Percentiles rank a stretch among this genome's conserved stretches.
These are phyloP conservation scores for Acanthiza pusilla DNA, from an alignment of 2,797 vertebrate genomes.

Conservation along the genomic window DNA sequence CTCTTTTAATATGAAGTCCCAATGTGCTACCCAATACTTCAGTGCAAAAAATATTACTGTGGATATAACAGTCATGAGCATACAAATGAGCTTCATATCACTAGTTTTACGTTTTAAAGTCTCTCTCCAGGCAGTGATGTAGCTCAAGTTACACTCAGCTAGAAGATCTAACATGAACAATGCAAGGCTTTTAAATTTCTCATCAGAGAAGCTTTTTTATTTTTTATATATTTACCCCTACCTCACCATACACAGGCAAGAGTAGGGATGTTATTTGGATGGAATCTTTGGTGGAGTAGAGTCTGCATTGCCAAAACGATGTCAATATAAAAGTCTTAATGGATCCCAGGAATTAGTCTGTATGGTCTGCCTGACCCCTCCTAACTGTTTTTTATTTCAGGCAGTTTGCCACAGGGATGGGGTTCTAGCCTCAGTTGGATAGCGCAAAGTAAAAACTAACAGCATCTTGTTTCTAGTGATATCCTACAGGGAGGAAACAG, in stretches of 20 bases:
- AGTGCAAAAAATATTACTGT: not conserved
- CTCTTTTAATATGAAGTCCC: not conserved
- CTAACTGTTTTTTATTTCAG: not conserved
- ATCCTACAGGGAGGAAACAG: not conserved
- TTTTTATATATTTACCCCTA: not conserved
- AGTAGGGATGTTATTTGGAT: not conserved
- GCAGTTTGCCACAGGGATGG: not conserved
- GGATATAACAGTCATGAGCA: not conserved
- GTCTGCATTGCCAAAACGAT: not conserved
- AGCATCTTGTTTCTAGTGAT: not conserved
- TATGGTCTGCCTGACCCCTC: not conserved
- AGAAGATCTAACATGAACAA: not conserved
- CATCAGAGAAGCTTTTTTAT: not conserved
- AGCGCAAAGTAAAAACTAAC: not conserved
- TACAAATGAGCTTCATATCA: not conserved
- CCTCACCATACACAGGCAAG: not conserved
- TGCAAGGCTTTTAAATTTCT: not conserved
- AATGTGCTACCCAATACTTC: not conserved
- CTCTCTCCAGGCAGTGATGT: not conserved
- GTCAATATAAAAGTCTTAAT: not conserved
- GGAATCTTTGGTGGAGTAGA: not conserved
- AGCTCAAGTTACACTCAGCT: not conserved
- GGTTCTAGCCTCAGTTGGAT: not conserved
- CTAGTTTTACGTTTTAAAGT: not conserved
- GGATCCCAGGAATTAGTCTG: not conserved